Evolutionary conservation across 2,113 vertebrate species (phyloP).

Genomic region (Neotoma lepida): DNA sequence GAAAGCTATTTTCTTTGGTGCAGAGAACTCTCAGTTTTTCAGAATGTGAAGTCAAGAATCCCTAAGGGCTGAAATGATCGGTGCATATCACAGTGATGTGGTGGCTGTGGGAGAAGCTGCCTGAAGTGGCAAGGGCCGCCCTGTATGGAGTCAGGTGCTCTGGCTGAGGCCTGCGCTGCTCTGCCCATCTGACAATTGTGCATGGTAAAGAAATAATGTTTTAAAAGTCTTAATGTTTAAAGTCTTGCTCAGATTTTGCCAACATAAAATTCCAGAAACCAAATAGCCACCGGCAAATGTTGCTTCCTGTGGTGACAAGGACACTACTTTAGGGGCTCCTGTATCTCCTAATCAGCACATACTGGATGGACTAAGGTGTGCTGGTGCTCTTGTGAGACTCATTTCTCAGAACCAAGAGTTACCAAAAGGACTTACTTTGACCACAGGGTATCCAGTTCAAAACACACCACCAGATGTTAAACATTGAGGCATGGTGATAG

Average conservation of each 20-base stretch:
- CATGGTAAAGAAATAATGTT: not conserved
- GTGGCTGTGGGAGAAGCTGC: not conserved
- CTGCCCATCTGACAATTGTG: not conserved
- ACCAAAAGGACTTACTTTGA: slow-evolving; percentile 89
- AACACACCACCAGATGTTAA: slow-evolving; percentile 96
- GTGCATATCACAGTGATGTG: too few relatives aligned
- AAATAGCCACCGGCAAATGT: accelerated
- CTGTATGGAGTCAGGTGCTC: not conserved
- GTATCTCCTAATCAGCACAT: not conserved
- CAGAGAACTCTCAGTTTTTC: not conserved
- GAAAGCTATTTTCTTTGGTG: not conserved
- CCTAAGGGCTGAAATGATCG: not conserved
- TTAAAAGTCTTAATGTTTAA: not conserved
- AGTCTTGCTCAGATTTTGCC: not conserved
- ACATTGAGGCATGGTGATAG: slow-evolving; percentile 94
- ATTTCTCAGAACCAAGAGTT: not conserved
- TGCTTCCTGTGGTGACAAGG: accelerated
- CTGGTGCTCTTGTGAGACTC: slow-evolving; percentile 34
- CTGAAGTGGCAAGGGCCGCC: too few relatives aligned
- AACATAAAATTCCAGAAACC: not conserved
- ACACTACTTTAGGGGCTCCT: not conserved
- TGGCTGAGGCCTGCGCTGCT: not conserved
- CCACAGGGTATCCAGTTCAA: slow-evolving; percentile 95
- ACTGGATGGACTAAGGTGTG: accelerated
- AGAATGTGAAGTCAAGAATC: not conserved